Conservation (phyloP, 2,797 vertebrate genomes). For the Schizopygopsis pylzovi region DNA sequence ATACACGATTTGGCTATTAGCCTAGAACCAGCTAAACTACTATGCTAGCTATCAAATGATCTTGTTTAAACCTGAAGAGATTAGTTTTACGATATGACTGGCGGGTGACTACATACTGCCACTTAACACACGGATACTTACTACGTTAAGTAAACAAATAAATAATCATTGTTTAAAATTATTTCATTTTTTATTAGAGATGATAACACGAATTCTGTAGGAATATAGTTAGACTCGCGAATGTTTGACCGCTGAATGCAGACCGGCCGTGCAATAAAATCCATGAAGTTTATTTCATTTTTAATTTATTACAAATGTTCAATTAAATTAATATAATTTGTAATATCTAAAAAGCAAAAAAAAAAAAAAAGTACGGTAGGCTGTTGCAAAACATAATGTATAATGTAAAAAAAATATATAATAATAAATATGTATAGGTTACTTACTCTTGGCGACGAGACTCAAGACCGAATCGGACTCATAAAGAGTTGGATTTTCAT, state of each 20-base stretch:
- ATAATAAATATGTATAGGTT: not conserved
- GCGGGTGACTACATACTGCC: not conserved
- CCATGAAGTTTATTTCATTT: not conserved
- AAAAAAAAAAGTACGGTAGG: not conserved
- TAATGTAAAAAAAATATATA: not conserved
- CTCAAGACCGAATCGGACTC: slow-evolving; percentile 81
- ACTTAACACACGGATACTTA: not conserved
- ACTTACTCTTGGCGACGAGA: slow-evolving; percentile 78
- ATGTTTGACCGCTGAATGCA: not conserved
- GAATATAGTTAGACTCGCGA: not conserved
- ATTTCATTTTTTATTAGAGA: not conserved
- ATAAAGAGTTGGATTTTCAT: slow-evolving; percentile 72
- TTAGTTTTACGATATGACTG: slow-evolving; percentile 4
- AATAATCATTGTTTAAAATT: not conserved
- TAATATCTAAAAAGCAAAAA: not conserved
- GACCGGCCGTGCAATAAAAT: not conserved
- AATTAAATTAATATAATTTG: not conserved
- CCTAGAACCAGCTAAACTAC: slow-evolving; percentile 22
- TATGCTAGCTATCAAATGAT: not conserved
- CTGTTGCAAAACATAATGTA: not conserved
- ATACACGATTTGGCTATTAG: slow-evolving; percentile 30
- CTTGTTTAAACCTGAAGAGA: not conserved
- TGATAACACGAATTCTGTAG: not conserved
- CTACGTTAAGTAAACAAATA: not conserved
- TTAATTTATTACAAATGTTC: not conserved